phyloP scores from a whole-genome alignment of 2,113 vertebrate genomes.

The Micromys minutus region DNA sequence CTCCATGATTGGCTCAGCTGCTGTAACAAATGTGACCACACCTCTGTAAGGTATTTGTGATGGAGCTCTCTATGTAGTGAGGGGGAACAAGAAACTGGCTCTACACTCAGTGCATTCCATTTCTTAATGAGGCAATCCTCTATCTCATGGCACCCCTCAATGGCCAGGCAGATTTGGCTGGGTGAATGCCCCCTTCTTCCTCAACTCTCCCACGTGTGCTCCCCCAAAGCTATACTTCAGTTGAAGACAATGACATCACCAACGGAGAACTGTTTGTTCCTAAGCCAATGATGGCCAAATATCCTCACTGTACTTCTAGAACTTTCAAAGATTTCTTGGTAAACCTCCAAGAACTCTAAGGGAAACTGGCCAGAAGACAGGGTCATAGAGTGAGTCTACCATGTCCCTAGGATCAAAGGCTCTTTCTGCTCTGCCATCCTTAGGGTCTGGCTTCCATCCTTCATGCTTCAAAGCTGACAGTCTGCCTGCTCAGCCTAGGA shows the following conservation, averaged over 20 bases:
- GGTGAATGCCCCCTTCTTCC: neutral
- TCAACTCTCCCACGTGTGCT: neutral
- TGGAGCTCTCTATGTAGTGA: neutral
- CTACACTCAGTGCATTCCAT: neutral
- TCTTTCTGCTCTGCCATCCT: neutral
- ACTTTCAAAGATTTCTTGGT: neutral
- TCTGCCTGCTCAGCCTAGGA: neutral
- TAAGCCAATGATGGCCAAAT: neutral
- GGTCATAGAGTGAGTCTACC: neutral
- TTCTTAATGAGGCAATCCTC: neutral
- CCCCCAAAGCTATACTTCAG: neutral
- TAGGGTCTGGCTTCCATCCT: neutral
- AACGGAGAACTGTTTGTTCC: neutral
- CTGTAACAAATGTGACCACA: neutral
- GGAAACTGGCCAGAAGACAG: neutral
- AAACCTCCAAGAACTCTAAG: constrained; percentile 6
- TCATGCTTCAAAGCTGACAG: neutral
- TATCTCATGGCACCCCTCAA: neutral
- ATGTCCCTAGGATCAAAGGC: neutral
- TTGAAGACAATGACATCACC: neutral
- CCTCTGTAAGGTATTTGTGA: neutral
- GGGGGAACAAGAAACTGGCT: neutral
- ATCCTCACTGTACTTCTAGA: neutral
- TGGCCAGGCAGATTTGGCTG: neutral
- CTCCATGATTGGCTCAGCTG: neutral